Evolutionary conservation across 2,888 invertebrate species (phyloP).

Genomic region (Philereme transversata): DNA sequence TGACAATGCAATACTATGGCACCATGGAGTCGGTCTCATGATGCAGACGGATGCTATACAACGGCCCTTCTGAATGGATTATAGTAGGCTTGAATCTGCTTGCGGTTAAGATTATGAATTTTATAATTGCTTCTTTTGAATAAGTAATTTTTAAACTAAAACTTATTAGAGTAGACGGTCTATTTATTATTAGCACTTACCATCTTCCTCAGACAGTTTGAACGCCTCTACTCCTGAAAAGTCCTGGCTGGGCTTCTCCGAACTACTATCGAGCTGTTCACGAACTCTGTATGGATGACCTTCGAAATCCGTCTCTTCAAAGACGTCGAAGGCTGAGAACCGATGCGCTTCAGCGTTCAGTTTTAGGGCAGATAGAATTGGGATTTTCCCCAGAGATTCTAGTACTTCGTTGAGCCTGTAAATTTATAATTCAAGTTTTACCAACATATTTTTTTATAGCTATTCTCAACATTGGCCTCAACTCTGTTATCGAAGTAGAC

Average conservation of each 20-base stretch:
- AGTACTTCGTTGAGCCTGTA: conserved; percentile 89
- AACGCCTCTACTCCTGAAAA: conserved; percentile 74
- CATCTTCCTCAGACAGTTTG: conserved; percentile 77
- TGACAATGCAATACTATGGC: no score
- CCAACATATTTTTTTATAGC: no score
- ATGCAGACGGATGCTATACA: no score
- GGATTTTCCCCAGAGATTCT: conserved; percentile 90
- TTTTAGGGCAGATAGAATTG: conserved; percentile 90
- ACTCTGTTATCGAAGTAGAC: no score
- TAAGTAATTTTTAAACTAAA: no score
- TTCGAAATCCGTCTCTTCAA: conserved; percentile 79
- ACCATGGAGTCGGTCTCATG: no score
- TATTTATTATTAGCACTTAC: conserved; percentile 47
- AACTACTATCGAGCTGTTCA: conserved; percentile 65
- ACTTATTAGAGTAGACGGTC: no score
- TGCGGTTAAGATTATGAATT: no score
- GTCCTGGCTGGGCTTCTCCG: conserved; percentile 68
- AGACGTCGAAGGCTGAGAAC: conserved; percentile 86
- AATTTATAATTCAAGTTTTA: background rate
- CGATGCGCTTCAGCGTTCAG: conserved; percentile 85
- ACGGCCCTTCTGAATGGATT: no score
- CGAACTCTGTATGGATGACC: conserved; percentile 69
- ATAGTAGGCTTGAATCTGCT: no score
- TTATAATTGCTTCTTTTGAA: no score
- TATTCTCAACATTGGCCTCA: no score